These are phyloP conservation scores for Speoplatyrhinus poulsoni DNA, from an alignment of 2,113 vertebrate species.

Conservation along the genomic window DNA sequence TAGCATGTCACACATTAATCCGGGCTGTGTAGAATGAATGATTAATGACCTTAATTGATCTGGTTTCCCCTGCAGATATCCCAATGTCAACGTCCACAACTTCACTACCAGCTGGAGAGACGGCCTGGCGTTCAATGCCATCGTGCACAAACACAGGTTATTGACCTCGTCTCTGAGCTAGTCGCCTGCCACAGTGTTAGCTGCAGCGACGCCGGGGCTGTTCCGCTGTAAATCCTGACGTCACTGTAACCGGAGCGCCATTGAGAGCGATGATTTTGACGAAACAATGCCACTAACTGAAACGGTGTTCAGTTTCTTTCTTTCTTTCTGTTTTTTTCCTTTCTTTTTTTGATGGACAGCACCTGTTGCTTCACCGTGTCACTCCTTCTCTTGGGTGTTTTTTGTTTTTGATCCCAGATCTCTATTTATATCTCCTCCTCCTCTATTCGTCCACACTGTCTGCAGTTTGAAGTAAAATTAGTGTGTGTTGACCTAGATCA, in stretches of 20 bases:
- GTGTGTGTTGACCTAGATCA: slow-evolving; percentile 73
- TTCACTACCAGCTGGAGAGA: slow-evolving; percentile 96
- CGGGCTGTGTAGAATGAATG: slow-evolving; percentile 33
- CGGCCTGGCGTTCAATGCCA: slow-evolving; percentile 91
- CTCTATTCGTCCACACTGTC: slow-evolving; percentile 29
- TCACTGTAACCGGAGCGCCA: not conserved
- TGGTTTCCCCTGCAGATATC: slow-evolving; percentile 78
- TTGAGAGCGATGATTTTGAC: slow-evolving; percentile 1
- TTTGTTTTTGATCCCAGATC: slow-evolving; percentile 43
- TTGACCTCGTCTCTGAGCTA: slow-evolving; percentile 30
- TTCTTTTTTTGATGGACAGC: slow-evolving; percentile 9
- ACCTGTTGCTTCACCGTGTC: slow-evolving; percentile 17
- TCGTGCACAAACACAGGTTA: slow-evolving; percentile 95
- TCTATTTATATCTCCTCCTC: slow-evolving; percentile 20
- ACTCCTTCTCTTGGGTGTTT: slow-evolving; percentile 31
- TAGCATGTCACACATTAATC: not conserved
- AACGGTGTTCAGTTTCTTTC: slow-evolving; percentile 5
- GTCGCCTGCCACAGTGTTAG: slow-evolving; percentile 3
- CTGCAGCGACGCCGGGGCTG: not conserved
- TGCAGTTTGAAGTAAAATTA: slow-evolving; percentile 48
- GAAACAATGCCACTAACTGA: not conserved
- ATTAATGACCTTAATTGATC: slow-evolving; percentile 49
- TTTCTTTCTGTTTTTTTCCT: not conserved
- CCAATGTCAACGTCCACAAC: slow-evolving; percentile 93
- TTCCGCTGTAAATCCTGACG: not conserved